Conservation (phyloP, 2,113 vertebrate genomes). For the Platanista minor region DNA sequence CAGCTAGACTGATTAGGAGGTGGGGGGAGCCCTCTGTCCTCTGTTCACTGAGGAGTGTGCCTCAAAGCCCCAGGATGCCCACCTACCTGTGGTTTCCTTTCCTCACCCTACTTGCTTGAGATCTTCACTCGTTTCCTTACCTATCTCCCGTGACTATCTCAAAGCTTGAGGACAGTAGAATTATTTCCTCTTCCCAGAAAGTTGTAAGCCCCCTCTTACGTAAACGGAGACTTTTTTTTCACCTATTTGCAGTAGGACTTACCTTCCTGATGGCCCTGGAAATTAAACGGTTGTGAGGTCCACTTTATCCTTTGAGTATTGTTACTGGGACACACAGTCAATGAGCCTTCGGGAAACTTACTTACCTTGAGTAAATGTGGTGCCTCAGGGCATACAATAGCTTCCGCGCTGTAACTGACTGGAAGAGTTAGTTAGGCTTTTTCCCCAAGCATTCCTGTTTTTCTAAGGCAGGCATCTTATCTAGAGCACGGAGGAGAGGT, state of each 20-base stretch:
- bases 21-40: fast-evolving
- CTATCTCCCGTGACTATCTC: neutral
- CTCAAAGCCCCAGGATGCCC: neutral
- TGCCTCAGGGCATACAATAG: neutral
- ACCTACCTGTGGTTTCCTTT: neutral
- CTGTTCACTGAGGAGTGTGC: neutral
- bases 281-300: neutral
- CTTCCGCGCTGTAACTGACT: conserved; percentile 28
- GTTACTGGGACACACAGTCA: neutral
- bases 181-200: conserved; percentile 17
- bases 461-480: neutral
- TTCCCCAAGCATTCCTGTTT: neutral
- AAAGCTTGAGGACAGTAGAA: neutral
- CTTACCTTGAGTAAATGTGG: neutral
- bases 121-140: neutral
- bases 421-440: neutral
- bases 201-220: neutral
- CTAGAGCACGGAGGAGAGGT: neutral
- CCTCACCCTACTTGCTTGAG: neutral
- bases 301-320: neutral
- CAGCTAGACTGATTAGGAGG: neutral
- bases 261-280: neutral
- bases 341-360: neutral
- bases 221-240: neutral
- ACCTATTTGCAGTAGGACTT: neutral